Evolutionary conservation across 2,888 invertebrate species (phyloP), one percentile per base, ranked within the genome.

Genomic region (Erebia palarica): DNA sequence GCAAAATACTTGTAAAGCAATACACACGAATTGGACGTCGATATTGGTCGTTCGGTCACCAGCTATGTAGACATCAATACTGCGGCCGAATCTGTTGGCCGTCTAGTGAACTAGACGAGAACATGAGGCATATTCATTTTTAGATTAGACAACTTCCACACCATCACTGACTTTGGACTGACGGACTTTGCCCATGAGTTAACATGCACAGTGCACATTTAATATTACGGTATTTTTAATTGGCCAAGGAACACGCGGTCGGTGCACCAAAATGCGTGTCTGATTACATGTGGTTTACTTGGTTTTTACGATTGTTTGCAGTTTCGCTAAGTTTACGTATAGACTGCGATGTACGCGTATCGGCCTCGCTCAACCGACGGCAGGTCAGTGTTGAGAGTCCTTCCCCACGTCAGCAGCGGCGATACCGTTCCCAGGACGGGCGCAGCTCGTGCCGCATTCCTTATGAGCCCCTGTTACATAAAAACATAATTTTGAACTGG

Each of bases 341-440:
- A 78, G 55, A 79, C 77, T 47, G 79, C 76, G 16, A 92, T 87
- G 66, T 86, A 86, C 73, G 92, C 87, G 75, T 92, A 91, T 70
- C 89, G 89, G 79, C 88, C 87, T 70, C 87, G 84, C 71, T 85
- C 86, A 55, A 80, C 77, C 53, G 83, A 79, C 42, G 90, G 88
- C 76, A 90, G 78, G 78, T 92, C 91, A 83, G 91, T 90, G 87
- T 92, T 90, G 79, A 93, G 88, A 1, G 92, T 93, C 72, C 92
- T 81, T 75, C 92, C 92, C 93, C 93, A 93, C 27, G 90, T 90
- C 77, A 93, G 86, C 67, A 92, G 87, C 9, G 93, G 93, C 14
- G 93, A 93, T 73, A 93, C 90, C 81, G 93, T 93, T 84, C 93
- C 93, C 78, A 93, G 89, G 78, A 92, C 87, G 86, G 93, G 92